A percentile compares a stretch with the other conserved stretches of the same genome.
Conservation (phyloP, 2,888 invertebrate genomes). For the Cataglyphis albicans region DNA sequence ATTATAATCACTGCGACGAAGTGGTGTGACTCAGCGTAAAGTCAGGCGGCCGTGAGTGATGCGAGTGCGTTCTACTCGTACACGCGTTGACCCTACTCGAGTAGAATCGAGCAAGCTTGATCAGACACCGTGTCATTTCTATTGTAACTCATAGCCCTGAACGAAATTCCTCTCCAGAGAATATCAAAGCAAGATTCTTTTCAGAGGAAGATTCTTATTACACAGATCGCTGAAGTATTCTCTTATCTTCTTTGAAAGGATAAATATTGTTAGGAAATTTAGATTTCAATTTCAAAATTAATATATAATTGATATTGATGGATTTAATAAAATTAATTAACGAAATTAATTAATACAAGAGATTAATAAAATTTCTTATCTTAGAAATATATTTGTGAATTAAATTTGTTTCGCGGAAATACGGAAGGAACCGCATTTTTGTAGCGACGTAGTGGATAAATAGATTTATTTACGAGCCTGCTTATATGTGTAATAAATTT, state of each 20-base stretch:
- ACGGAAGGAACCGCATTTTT: too few relatives aligned
- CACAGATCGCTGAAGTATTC: background rate
- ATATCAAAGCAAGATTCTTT: background rate
- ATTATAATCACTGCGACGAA: constrained; percentile 47
- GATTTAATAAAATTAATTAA: background rate
- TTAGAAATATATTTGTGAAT: background rate
- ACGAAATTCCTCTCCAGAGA: constrained; percentile 1
- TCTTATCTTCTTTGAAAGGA: background rate
- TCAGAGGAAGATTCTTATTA: background rate
- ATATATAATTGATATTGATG: background rate
- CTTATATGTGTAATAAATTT: background rate
- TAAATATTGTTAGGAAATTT: background rate
- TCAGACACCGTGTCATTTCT: constrained; percentile 44
- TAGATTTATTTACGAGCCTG: background rate
- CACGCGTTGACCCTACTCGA: constrained; percentile 55
- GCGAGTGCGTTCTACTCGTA: constrained; percentile 51
- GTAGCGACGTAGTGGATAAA: background rate
- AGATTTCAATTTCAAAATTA: background rate
- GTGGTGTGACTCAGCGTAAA: constrained; percentile 65
- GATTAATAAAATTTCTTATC: background rate
- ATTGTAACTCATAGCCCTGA: background rate
- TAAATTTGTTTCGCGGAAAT: background rate
- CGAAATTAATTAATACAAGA: too few relatives aligned
- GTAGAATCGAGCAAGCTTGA: constrained; percentile 55
- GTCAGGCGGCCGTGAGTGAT: constrained; percentile 67